Evolutionary conservation across 2,113 vertebrate species (phyloP), one percentile per base, ranked within the genome.

Genomic region (Notothenia rossii): DNA sequence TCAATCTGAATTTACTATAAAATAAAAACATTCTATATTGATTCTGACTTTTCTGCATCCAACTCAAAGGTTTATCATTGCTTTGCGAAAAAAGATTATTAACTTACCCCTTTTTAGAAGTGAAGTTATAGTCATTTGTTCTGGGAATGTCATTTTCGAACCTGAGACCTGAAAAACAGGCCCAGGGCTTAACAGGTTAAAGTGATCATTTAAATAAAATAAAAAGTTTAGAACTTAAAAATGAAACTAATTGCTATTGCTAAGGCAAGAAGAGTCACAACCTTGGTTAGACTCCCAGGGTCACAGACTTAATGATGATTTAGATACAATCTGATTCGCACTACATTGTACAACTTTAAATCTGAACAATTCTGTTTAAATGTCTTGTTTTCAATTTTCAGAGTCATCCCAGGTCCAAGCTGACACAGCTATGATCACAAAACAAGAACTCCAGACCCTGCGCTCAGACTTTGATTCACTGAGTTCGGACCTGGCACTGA

Each of bases 401-500:
- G 75, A 83, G 1, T 50, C 73, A 11, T n/a, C 55, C n/a, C 33
- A 36, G 51, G 55, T n/a, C 25, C 56, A 75, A 50, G 59, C 81
- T 45, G 86, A 89, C 14, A 78, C 45, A 77, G 86, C 45, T 83
- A 12, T 50, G 1, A 55, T 86, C 55, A 77, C 86, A 64, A 72
- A 69, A 29, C 87, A 82, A 33, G 84, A 88, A 79, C 81, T 91
- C 22, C 81, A 93, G 74, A 82, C 83, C 0, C 88, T 96, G 69
- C 88, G 71, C 7, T 92, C 76, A 0, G 91, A 94, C 65, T 76
- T 95, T 11, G 77, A 89, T 61, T 75, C 90, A 3, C 91, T 94
- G 61, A 92, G 79, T 13, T 74, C 82, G 11, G 96, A 96, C 54
- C 80, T 96, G 8, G 67, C 73, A 36, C 83, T 77, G 10, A 95